Evolutionary conservation across 2,888 invertebrate species (phyloP), one percentile per base, ranked within the genome.

Genomic region (Amiota mariae): DNA sequence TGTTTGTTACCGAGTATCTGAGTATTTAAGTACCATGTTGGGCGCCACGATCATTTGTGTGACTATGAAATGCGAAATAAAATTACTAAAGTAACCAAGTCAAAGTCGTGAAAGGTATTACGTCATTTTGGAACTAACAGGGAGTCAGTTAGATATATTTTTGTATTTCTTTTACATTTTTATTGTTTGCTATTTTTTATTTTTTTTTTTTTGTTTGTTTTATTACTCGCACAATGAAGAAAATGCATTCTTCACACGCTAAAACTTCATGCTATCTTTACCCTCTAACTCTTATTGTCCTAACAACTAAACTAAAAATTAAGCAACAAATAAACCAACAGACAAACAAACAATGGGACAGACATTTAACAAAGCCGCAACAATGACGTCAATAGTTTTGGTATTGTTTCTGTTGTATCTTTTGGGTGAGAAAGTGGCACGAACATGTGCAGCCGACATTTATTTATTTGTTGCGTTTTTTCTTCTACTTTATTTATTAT

Each of bases 351-450:
- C 36, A 24, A 24, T 24, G 24, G 36, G 8, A 36, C 36, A 36
- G 3, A 61, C 18, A 61, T 61, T 61, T 12, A 36, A 64, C 46
- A 20, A 70, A 54, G n/a, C 36, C 46, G 11, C 36, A 71, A 71
- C 61, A 49, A 71, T 71, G 71, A 71, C 71, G 71, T 71, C 71
- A 71, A 71, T 59, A 63, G 63, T 61, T 2, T 36, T 36, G 36
- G 36, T 36, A 36, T 36, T 36, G 36, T 36, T 36, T 36, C 36
- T 36, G 6, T 36, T 59, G 59, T 59, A 20, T 15, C 54, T 54
- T n/a, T 15, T 15, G 15, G n/a, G n/a, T 54, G 47, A 18, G 36
- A 68, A 68, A 51, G 51, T 68, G 47, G 67, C 67, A 51, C 49
- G 54, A 68, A 68, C 67, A 68, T 68, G 51, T 68, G 67, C 51